Evolutionary conservation across 2,888 invertebrate genomes (phyloP).

Genomic region (Limnephilus rhombicus): DNA sequence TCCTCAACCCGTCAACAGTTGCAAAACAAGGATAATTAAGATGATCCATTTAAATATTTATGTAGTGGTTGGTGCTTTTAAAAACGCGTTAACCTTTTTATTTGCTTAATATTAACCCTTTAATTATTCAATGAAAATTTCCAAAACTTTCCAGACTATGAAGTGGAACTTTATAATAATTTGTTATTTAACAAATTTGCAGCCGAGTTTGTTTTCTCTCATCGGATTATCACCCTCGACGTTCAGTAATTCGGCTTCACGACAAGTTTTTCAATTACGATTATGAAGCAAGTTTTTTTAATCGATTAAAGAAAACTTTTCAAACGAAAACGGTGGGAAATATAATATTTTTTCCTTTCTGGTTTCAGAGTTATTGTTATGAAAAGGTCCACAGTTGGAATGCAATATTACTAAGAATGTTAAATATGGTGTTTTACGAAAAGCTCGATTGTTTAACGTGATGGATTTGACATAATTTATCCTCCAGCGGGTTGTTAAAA

Average conservation of each 20-base stretch:
- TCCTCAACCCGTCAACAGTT: too few species aligned
- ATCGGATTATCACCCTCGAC: not conserved
- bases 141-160: not conserved
- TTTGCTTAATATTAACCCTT: not conserved
- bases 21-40: too few species aligned
- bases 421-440: not conserved
- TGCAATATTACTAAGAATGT: not conserved
- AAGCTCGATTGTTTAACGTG: not conserved
- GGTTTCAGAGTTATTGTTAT: not conserved
- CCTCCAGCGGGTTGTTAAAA: not conserved
- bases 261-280: not conserved
- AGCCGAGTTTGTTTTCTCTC: not conserved
- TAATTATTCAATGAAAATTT: not conserved
- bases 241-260: not conserved
- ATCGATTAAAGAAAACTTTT: not conserved
- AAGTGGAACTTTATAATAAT: not conserved
- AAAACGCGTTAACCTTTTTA: not conserved
- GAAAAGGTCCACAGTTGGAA: not conserved
- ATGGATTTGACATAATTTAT: not conserved
- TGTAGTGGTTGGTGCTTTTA: too few species aligned
- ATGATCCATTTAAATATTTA: too few species aligned
- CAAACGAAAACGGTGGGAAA: not conserved
- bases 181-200: not conserved
- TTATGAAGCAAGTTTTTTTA: not conserved
- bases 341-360: not conserved